Conservation (phyloP, 2,888 invertebrate species). For the Drosophila picticornis region DNA sequence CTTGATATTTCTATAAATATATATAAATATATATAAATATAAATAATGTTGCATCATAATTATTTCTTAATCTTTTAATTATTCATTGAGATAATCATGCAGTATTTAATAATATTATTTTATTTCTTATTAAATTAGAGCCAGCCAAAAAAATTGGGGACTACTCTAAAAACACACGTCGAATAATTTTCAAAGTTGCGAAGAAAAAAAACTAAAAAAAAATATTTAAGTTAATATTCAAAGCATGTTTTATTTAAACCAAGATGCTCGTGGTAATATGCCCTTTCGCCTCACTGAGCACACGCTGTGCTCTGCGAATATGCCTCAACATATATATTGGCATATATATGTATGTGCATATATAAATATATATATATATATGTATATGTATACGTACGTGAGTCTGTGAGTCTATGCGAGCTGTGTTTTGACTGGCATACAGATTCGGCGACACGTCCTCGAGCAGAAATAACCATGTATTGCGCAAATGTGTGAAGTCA, state of each 20-base stretch:
- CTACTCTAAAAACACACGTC: background rate
- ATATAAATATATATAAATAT: background rate
- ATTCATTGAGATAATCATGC: background rate
- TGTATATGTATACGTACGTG: background rate
- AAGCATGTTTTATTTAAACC: background rate
- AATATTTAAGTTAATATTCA: background rate
- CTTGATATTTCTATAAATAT: background rate
- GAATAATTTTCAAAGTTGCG: background rate
- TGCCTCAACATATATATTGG: conserved; percentile 47
- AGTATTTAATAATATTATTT: background rate
- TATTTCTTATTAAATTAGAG: background rate
- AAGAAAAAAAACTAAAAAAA: background rate
- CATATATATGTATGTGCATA: background rate
- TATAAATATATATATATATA: background rate
- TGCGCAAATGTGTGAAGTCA: conserved; percentile 61
- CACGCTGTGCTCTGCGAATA: conserved; percentile 9
- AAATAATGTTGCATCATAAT: no score
- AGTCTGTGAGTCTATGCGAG: background rate
- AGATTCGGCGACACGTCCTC: conserved; percentile 55
- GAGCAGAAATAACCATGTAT: conserved; percentile 53
- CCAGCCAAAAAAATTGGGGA: background rate
- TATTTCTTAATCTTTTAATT: background rate
- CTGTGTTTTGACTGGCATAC: conserved; percentile 30
- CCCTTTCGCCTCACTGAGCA: background rate
- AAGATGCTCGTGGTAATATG: background rate